Evolutionary conservation across 2,888 invertebrate species (phyloP).

Genomic region (Hirtodrosophila alboralis): DNA sequence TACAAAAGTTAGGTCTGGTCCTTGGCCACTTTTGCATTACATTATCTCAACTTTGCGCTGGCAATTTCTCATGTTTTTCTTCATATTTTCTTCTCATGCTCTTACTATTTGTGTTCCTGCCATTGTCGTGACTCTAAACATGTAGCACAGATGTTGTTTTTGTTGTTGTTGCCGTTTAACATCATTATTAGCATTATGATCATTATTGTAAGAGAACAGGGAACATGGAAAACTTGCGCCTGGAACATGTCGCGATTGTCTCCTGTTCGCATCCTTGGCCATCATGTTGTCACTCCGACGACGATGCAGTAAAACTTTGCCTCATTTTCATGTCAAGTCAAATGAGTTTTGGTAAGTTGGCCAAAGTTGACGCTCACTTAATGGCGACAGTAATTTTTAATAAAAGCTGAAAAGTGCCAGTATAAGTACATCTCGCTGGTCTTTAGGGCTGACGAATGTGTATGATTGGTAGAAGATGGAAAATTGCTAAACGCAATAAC

Average conservation of each 20-base stretch:
- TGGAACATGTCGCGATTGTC: conserved; percentile 33
- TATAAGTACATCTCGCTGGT: conserved; percentile 10
- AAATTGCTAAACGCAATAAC: neutral
- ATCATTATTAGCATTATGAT: conserved; percentile 24
- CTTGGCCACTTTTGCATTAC: conserved; percentile 70
- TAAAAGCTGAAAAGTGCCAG: conserved; percentile 52
- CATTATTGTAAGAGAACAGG: conserved; percentile 19
- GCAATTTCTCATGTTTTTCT: conserved; percentile 66
- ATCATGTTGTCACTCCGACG: conserved; percentile 37
- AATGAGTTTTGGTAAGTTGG: conserved; percentile 70
- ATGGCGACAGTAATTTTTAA: conserved; percentile 74
- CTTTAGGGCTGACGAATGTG: conserved; percentile 1
- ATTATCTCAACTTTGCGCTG: conserved; percentile 68
- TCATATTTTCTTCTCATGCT: conserved; percentile 26
- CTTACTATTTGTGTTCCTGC: conserved; percentile 32
- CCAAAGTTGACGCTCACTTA: conserved; percentile 53
- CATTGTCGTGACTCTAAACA: conserved; percentile 43
- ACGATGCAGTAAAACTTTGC: conserved; percentile 53
- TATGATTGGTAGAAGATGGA: neutral
- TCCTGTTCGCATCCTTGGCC: conserved; percentile 19
- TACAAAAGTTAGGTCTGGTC: conserved; percentile 54
- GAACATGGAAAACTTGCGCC: conserved; percentile 40
- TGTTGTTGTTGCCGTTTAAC: conserved; percentile 4
- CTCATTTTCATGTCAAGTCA: conserved; percentile 72
- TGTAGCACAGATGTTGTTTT: conserved; percentile 20